Conservation (phyloP, 35 echinoderm and acorn worm species). For the Heliocidaris tuberculata region DNA sequence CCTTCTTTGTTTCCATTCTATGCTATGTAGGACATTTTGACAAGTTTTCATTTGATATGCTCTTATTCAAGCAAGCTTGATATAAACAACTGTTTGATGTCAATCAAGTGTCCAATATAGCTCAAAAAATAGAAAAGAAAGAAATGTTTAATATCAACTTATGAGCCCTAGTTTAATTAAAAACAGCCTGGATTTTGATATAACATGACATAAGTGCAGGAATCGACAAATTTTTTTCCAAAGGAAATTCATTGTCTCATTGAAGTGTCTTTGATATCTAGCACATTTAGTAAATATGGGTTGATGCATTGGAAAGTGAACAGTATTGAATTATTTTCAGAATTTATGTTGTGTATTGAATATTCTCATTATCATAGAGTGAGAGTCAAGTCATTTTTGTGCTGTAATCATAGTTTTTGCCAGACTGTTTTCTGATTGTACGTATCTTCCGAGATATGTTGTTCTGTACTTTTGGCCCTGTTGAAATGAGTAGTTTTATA, state of each 20-base stretch:
- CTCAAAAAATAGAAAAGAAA: neutral
- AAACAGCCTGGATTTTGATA: neutral
- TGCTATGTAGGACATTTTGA: neutral
- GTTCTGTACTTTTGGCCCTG: neutral
- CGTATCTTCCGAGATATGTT: neutral
- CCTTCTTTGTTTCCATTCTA: neutral
- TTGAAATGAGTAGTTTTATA: neutral
- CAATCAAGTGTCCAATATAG: neutral
- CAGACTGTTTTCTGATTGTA: conserved; percentile 8
- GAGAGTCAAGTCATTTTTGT: neutral
- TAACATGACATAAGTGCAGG: neutral
- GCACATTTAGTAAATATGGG: neutral
- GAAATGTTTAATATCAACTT: neutral
- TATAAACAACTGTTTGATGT: neutral
- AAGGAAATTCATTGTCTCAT: neutral
- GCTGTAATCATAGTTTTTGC: conserved; percentile 8
- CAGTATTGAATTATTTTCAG: neutral
- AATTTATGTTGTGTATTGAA: neutral
- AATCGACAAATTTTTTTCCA: neutral
- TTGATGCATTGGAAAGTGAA: conserved; percentile 1
- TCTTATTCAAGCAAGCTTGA: neutral
- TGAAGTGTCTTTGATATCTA: conserved; percentile 4
- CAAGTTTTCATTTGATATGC: neutral
- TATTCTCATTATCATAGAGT: neutral
- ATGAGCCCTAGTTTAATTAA: neutral